A percentile compares a stretch with the other conserved stretches of the same genome.
phyloP scores from a whole-genome alignment of 2,797 vertebrate species.

The Rhinoraja longicauda region DNA sequence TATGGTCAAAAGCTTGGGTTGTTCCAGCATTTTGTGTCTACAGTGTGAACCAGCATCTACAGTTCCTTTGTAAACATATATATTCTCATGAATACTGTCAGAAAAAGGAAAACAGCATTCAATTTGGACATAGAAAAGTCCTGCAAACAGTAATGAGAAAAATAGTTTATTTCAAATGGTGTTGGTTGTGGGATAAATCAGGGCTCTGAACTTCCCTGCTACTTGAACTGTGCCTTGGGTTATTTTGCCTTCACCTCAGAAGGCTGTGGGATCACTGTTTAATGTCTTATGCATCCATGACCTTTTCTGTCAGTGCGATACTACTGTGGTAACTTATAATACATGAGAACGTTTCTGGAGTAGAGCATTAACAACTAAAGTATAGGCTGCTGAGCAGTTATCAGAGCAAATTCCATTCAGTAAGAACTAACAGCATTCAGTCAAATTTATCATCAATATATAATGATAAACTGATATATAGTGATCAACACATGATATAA shows the following conservation, averaged over 20 bases:
- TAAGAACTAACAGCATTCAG: not conserved
- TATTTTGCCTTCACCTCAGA: not conserved
- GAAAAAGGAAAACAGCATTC: not conserved
- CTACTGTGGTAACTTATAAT: not conserved
- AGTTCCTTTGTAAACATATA: too few species aligned
- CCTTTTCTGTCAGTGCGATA: not conserved
- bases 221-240: not conserved
- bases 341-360: not conserved
- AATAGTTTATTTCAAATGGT: not conserved
- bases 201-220: not conserved
- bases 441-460: not conserved
- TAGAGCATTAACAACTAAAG: not conserved
- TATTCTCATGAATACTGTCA: not conserved
- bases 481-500: too few species aligned
- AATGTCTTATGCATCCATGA: not conserved
- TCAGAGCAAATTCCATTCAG: not conserved
- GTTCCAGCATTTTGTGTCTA: too few species aligned
- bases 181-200: not conserved
- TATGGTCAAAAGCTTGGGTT: too few species aligned
- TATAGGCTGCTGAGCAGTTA: not conserved
- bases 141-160: not conserved
- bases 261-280: not conserved
- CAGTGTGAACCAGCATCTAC: too few species aligned
- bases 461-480: not conserved
- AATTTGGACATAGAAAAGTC: not conserved